Evolutionary conservation across 2,113 vertebrate species (phyloP), one percentile per base, ranked within the genome.

Genomic region (Spilogale gracilis): DNA sequence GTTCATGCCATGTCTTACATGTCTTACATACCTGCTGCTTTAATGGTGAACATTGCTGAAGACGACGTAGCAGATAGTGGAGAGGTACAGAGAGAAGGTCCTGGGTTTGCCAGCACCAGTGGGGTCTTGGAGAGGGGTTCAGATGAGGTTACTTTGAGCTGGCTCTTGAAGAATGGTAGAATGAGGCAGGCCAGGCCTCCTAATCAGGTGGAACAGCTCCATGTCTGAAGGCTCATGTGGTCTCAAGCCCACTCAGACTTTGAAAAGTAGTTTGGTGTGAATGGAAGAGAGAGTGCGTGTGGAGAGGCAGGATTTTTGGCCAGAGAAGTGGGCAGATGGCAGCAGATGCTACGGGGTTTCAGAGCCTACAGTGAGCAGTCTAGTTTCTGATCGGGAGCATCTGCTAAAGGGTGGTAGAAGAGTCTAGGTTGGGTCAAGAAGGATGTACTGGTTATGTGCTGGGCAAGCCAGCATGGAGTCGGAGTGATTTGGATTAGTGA

Each of bases 1-100:
- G 50, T 18, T 48, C 32, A 12, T 0, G 2, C 61, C 1, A 0
- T 0, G 2, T 50, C 48, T 38, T n/a, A 13, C 7, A 74, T 38
- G 3, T 5, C 38, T 6, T 4, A 6, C 38, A 9, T 4, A 6
- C 38, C 21, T 7, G 83, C 45, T 94, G 56, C 50, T 81, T 38
- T 3, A 4, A 52, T 0, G 27, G 21, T 38, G 25, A 48, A 25
- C 60, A 23, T 25, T 16, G 17, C 21, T 9, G 5, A 6, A 20
- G 73, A 21, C 30, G 69, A 38, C n/a, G 60, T 38, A 32, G 1
- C 73, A 80, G 23, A 7, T 43, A 18, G 6, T 25, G 23, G 27
- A 79, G 54, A 65, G 63, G 16, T 6, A 27, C 8, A 58, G 82
- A 61, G 61, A 20, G 65, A 45, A 2, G 25, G 21, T 18, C 65